Evolutionary conservation across 2,797 vertebrate genomes (phyloP).

Genomic region (Tragopan temminckii): DNA sequence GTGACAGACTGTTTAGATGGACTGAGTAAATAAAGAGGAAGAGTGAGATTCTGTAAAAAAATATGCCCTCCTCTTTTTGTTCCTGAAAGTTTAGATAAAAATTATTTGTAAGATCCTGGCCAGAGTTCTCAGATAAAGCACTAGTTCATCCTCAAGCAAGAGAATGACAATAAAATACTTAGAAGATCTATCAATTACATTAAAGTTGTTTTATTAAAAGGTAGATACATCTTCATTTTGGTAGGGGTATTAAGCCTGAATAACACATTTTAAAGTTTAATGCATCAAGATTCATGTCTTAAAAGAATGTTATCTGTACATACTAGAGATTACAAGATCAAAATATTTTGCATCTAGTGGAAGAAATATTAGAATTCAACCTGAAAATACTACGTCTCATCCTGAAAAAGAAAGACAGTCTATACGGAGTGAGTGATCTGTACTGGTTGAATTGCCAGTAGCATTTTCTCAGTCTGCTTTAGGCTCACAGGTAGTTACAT

Average conservation of each 20-base stretch:
- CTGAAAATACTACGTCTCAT: background rate
- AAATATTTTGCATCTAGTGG: background rate
- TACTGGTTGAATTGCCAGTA: background rate
- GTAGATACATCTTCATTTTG: background rate
- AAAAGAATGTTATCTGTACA: background rate
- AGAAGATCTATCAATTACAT: background rate
- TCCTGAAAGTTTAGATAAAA: background rate
- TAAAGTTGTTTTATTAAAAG: background rate
- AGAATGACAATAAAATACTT: background rate
- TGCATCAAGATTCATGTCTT: background rate
- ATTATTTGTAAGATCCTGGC: background rate
- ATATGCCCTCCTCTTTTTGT: background rate
- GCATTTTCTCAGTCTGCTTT: background rate
- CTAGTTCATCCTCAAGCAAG: background rate
- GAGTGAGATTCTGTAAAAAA: background rate
- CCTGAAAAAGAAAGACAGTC: background rate
- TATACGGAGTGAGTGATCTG: background rate
- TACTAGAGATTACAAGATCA: background rate
- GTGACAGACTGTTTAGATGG: background rate
- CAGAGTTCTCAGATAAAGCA: background rate
- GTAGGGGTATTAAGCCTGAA: background rate
- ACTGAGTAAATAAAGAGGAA: background rate
- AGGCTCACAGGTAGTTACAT: background rate
- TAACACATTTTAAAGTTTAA: background rate
- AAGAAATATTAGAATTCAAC: background rate